Percentiles rank a stretch among this genome's conserved stretches.
Evolutionary conservation across 2,113 vertebrate genomes (phyloP).

Genomic region (Microtus montanus): DNA sequence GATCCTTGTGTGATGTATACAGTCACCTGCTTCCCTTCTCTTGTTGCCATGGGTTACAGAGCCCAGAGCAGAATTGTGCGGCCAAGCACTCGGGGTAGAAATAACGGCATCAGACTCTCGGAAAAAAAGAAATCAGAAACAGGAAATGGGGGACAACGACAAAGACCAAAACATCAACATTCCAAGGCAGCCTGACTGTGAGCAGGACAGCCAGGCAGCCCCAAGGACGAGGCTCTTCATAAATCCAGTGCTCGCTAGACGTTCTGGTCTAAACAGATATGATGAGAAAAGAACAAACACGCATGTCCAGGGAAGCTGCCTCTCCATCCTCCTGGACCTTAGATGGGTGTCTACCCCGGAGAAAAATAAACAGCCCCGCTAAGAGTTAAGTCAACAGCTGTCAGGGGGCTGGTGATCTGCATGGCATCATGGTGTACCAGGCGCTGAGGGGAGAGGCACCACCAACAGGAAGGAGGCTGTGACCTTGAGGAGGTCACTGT

Average conservation of each 20-base stretch:
- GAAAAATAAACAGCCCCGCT: slow-evolving; percentile 49
- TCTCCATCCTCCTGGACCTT: not conserved
- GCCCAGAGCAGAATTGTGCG: slow-evolving; percentile 58
- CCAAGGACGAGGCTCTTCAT: not conserved
- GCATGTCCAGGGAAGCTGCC: not conserved
- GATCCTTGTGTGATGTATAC: not conserved
- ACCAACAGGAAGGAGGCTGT: slow-evolving; percentile 45
- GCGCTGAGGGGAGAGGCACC: not conserved
- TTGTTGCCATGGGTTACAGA: slow-evolving; percentile 83
- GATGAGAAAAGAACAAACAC: not conserved
- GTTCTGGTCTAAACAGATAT: not conserved
- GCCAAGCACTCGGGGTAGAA: not conserved
- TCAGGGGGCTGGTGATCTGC: not conserved
- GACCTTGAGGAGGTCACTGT: slow-evolving; percentile 62
- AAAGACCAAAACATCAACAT: slow-evolving; percentile 62
- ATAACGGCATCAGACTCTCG: slow-evolving; percentile 71
- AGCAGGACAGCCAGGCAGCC: slow-evolving; percentile 9
- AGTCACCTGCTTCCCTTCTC: slow-evolving; percentile 62
- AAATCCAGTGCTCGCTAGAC: slow-evolving; percentile 1
- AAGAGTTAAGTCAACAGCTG: slow-evolving; percentile 51
- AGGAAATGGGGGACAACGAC: slow-evolving; percentile 45
- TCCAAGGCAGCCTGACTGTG: not conserved
- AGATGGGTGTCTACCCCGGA: not conserved
- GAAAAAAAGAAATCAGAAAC: slow-evolving; percentile 59
- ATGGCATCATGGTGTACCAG: slow-evolving; percentile 30